Base-by-base conservation (phyloP, 2,113 vertebrate genomes). In the Antennarius striatus region DNA sequence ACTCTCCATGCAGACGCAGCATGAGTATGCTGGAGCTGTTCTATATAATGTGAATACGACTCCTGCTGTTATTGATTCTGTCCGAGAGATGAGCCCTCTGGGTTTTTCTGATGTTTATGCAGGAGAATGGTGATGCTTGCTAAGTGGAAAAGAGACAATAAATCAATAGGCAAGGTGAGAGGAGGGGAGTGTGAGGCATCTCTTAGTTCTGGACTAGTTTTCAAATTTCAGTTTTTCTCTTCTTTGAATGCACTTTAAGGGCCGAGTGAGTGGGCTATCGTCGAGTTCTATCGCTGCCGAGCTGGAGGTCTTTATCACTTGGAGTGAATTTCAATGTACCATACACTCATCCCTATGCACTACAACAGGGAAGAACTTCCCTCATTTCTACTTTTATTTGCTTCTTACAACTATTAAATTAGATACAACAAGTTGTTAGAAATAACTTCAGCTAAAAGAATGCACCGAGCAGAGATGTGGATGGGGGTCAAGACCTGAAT, bases 51-150 rank as follows among this genome's bases (percentile, higher is more conserved):
- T 85, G 85, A 88, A 85, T 86, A 83, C 82, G 68, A 90, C 88
- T 86, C 68, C 71, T 82, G 86, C 71, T 83, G 63, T 83, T 86
- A 90, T 88, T 80, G 86, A 91, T 90, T 89, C 86, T 81, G 84
- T 90, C 86, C 83, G 47, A 73, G 83, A 86, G 86, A 86, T 87
- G 83, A 90, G 81, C 86, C 89, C 82, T 86, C 61, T 81, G 84
- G 90, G 88, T 86, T 88, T 90, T 88, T 86, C 77, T 82, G 77
- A 85, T 91, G 89, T 91, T 92, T 89, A 88, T 88, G 87, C 83
- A 88, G 87, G 82, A 83, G 86, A 72, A 83, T 89, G 87, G 86
- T 77, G 86, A 90, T 78, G 87, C 82, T 81, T 88, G 87, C 86
- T 86, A 88, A 91, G 87, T 90, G 80, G 86, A 84, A 84, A 81